phyloP scores from a whole-genome alignment of 2,113 vertebrate species.

The Coregonus clupeaformis region DNA sequence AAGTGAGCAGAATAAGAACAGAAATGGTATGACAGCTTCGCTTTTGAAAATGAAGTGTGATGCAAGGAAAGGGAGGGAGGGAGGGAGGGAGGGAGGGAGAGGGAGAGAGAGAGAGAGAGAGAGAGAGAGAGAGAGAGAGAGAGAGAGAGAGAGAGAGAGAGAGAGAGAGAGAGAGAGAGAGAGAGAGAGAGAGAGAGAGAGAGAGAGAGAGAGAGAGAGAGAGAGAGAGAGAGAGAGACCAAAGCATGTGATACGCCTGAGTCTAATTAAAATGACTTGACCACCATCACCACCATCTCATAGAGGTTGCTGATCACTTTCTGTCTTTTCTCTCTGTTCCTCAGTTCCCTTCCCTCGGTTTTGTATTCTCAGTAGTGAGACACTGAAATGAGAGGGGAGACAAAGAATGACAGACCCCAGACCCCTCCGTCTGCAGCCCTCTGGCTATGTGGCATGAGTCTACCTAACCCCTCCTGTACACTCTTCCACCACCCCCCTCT shows the following conservation, averaged over 20 bases:
- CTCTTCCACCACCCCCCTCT: conserved; percentile 32
- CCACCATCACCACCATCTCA: too few relatives aligned
- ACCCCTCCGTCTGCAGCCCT: conserved; percentile 5
- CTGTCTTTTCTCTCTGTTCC: conserved; percentile 31
- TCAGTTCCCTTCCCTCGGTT: neutral
- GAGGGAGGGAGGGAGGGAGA: too few relatives aligned
- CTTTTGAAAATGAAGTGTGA: neutral
- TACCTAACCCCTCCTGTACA: conserved; percentile 25
- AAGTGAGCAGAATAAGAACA: conserved; percentile 8
- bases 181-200: conserved; percentile 37
- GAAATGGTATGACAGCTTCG: neutral
- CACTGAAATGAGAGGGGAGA: neutral
- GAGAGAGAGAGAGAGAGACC: too few relatives aligned
- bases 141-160: too few relatives aligned
- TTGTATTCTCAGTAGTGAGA: too few relatives aligned
- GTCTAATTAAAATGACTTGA: too few relatives aligned
- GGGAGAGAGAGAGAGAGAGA: too few relatives aligned
- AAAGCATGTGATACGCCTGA: too few relatives aligned
- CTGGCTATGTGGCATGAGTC: conserved; percentile 46
- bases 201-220: conserved; percentile 10
- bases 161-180: too few relatives aligned
- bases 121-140: too few relatives aligned
- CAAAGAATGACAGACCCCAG: neutral
- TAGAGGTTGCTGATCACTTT: too few relatives aligned
- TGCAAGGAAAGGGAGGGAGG: neutral